Evolutionary conservation across 2,797 vertebrate genomes (phyloP).

Genomic region (Phylloscopus collybita): DNA sequence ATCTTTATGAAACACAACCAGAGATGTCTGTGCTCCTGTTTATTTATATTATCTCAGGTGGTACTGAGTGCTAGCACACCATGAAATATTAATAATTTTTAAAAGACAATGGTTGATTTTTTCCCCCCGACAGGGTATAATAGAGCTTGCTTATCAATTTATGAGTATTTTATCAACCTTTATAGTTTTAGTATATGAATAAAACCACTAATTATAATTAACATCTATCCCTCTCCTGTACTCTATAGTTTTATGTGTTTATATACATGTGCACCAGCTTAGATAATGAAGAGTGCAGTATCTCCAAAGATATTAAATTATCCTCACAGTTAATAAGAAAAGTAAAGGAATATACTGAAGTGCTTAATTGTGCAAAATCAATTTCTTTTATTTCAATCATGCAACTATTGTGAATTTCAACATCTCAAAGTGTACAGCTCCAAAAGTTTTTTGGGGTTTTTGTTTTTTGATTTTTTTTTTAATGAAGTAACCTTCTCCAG

Average conservation of each 20-base stretch:
- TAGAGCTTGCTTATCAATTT: neutral
- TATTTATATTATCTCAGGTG: neutral
- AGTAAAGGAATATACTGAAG: neutral
- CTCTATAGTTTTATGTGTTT: neutral
- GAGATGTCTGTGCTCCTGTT: neutral
- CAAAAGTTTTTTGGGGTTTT: neutral
- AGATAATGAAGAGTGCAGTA: neutral
- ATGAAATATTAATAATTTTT: constrained; percentile 22
- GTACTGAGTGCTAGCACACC: neutral
- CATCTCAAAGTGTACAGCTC: neutral
- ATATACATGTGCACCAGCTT: neutral
- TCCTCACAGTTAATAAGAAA: neutral
- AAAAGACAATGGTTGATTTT: neutral
- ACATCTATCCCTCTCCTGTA: neutral
- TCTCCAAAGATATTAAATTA: neutral
- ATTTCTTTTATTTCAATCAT: neutral
- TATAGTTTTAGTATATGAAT: neutral
- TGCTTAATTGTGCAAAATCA: neutral
- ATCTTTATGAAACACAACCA: neutral
- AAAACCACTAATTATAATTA: neutral
- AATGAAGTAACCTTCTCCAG: neutral
- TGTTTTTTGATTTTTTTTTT: no score
- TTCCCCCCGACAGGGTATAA: neutral
- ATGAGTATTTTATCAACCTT: neutral
- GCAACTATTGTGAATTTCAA: neutral